A percentile compares a stretch with the other conserved stretches of the same genome.
These are phyloP conservation scores for Lampropteryx suffumata DNA, from an alignment of 2,888 invertebrate genomes.

Conservation along the genomic window DNA sequence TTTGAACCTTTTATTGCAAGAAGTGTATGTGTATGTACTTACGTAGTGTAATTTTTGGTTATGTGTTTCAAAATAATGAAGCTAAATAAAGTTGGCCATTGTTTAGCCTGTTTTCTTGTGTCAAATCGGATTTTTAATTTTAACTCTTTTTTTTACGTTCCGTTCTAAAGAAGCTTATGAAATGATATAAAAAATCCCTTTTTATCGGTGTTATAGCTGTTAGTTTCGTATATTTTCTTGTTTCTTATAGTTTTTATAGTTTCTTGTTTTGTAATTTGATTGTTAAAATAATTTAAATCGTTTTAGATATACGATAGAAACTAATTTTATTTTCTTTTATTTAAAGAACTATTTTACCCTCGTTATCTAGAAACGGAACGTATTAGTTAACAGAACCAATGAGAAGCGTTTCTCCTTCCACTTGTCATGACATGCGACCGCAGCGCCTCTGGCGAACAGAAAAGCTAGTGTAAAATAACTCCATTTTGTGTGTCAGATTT, in stretches of 20 bases:
- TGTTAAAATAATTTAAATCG: too few species aligned
- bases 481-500: conserved; percentile 86
- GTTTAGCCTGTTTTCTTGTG: neutral
- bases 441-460: conserved; percentile 75
- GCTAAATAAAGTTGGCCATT: conserved; percentile 36
- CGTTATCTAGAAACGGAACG: conserved; percentile 56
- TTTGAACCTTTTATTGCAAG: too few species aligned
- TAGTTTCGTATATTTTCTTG: too few species aligned
- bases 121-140: conserved; percentile 19
- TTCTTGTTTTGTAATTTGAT: too few species aligned
- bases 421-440: conserved; percentile 29
- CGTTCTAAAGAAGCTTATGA: conserved; percentile 33
- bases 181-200: neutral
- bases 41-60: conserved; percentile 47
- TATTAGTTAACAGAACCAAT: conserved; percentile 54
- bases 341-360: too few species aligned
- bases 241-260: too few species aligned
- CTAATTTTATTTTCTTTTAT: too few species aligned
- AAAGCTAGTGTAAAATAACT: conserved; percentile 83
- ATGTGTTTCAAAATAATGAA: conserved; percentile 40
- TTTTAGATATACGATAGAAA: too few species aligned
- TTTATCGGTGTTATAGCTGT: too few species aligned
- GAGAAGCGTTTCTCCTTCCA: conserved; percentile 54
- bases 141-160: conserved; percentile 45
- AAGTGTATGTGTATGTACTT: too few species aligned